phyloP scores from a whole-genome alignment of 1,140 invertebrate species.

The Drosophila kurseongensis region DNA sequence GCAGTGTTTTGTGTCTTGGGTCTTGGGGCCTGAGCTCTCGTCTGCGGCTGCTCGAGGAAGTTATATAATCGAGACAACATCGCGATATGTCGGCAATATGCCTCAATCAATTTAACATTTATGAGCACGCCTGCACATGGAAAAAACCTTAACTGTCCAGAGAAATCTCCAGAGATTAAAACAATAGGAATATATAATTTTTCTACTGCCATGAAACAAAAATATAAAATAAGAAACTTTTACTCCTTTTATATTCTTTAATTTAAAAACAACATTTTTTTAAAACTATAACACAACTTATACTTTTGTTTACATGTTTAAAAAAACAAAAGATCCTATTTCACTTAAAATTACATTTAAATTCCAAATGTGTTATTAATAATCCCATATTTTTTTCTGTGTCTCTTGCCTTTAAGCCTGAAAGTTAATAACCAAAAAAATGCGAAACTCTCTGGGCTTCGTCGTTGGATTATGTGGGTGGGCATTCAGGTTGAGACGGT shows the following conservation, averaged over 20 bases:
- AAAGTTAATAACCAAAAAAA: constrained; percentile 66
- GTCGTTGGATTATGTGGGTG: constrained; percentile 59
- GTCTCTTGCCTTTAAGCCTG: constrained; percentile 22
- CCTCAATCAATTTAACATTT: constrained; percentile 82
- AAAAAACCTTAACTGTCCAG: neutral
- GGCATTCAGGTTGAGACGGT: constrained; percentile 45
- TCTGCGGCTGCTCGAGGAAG: constrained; percentile 59
- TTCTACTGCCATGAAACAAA: neutral
- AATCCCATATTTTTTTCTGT: neutral
- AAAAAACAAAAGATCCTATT: too few relatives aligned
- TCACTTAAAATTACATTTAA: too few relatives aligned
- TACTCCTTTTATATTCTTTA: neutral
- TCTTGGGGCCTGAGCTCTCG: constrained; percentile 14
- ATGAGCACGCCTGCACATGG: constrained; percentile 50
- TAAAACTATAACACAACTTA: too few relatives aligned
- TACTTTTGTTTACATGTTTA: too few relatives aligned
- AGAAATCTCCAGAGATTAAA: too few relatives aligned
- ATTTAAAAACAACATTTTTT: neutral
- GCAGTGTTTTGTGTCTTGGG: constrained; percentile 37
- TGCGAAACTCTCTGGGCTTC: constrained; percentile 46
- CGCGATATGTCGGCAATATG: constrained; percentile 64
- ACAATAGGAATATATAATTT: too few relatives aligned
- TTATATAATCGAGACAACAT: constrained; percentile 75
- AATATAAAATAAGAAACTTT: neutral
- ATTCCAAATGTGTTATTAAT: neutral